Evolutionary conservation across 2,888 invertebrate genomes (phyloP), one percentile per base, ranked within the genome.

Genomic region (Trichogramma evanescens): DNA sequence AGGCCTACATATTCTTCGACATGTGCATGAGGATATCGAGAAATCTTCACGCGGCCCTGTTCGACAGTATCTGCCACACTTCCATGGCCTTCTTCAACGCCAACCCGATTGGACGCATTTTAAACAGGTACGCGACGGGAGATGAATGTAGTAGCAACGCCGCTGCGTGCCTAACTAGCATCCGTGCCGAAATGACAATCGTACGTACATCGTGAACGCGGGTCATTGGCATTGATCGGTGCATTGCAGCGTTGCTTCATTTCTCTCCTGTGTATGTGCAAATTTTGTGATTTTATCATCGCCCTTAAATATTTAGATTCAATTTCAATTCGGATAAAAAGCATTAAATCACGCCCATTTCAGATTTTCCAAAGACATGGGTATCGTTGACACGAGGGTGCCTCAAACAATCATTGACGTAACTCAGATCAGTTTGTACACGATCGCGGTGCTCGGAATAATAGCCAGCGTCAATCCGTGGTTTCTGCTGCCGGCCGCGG

Each of bases 311-410:
- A 44, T n/a, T 44, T 9, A 7, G 43, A 56, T 4, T 50, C 50
- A 40, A 2, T 6, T 43, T 38, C 5, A 38, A 0, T 39, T 3
- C 2, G 3, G 40, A 41, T n/a, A 0, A 7, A 41, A 41, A 49
- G 41, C 13, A 40, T 42, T 40, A 26, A 9, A 42, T 38, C 38
- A 6, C 13, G 26, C 26, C 40, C n/a, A 9, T 45, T 61, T 10
- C 13, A 78, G 95, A 48, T 94, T 95, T 79, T 89, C 93, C 0
- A 94, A 93, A 77, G 95, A 95, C 71, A 89, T 93, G 81, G 92
- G 85, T 1, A 82, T 84, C 0, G 83, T 87, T 1, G 87, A 87
- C 67, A 85, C 85, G 68, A 79, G 84, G 38, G 66, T 87, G 65
- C 86, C 86, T 0, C 79, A 80, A 3, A 83, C 84, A 1, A 69